Percentiles rank a stretch among this genome's conserved stretches.
These are phyloP conservation scores for Dendrocincla tyrannina DNA, from an alignment of 2,797 vertebrate genomes.

Conservation along the genomic window DNA sequence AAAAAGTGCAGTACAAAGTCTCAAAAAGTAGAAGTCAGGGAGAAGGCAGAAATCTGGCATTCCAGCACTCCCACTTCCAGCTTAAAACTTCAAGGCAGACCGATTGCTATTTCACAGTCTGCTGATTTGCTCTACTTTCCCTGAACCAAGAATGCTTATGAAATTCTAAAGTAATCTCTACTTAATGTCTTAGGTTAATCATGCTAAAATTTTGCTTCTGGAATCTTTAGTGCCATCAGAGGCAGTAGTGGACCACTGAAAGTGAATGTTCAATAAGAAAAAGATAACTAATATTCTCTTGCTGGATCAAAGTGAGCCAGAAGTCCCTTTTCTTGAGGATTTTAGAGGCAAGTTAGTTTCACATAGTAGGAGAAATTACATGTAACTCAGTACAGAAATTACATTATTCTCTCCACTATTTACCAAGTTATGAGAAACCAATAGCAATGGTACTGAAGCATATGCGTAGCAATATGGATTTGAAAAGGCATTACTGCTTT, in stretches of 20 bases:
- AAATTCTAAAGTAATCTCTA: background rate
- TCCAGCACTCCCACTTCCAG: conserved; percentile 41
- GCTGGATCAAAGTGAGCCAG: background rate
- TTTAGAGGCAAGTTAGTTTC: background rate
- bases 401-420: background rate
- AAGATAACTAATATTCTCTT: background rate
- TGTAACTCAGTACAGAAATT: background rate
- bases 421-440: background rate
- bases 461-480: background rate
- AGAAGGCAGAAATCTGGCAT: conserved; percentile 31
- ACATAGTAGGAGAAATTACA: background rate
- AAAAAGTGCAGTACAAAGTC: conserved; percentile 6
- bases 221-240: background rate
- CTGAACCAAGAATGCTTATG: background rate
- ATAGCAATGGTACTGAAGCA: background rate
- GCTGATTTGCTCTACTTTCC: background rate
- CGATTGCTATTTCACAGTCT: background rate
- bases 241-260: background rate
- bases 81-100: background rate
- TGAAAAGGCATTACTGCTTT: background rate
- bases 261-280: background rate
- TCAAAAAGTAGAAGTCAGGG: background rate
- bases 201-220: background rate
- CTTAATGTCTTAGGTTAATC: background rate
- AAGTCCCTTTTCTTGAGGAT: background rate